A percentile compares a stretch with the other conserved stretches of the same genome.
phyloP scores from a whole-genome alignment of 1,140 invertebrate genomes.

The Drosophila varians region DNA sequence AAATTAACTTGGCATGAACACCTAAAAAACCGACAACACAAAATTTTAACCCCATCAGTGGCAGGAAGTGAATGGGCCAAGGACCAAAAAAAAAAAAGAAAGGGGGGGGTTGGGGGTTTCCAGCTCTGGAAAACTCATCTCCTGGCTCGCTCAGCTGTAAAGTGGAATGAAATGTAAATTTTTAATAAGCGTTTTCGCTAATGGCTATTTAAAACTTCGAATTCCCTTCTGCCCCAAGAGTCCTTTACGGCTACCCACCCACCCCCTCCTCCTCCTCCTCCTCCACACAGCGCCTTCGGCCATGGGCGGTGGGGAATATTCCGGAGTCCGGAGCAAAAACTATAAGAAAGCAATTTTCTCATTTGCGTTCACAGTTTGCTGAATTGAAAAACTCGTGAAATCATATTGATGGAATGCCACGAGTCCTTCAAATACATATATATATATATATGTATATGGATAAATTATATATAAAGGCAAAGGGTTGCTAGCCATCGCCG shows the following conservation, averaged over 20 bases:
- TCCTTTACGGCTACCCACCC: no score
- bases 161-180: conserved; percentile 83
- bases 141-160: conserved; percentile 74
- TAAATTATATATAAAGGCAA: conserved; percentile 11
- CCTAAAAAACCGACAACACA: conserved; percentile 78
- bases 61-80: background rate
- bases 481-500: conserved; percentile 28
- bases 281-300: no score
- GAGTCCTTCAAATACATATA: background rate
- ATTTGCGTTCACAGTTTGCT: conserved; percentile 51
- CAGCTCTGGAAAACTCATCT: conserved; percentile 43
- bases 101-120: conserved; percentile 31
- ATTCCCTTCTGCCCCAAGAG: conserved; percentile 38
- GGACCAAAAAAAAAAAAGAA: no score
- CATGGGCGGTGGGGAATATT: conserved; percentile 26
- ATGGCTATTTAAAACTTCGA: conserved; percentile 83
- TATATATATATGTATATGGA: background rate
- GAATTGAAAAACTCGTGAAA: conserved; percentile 66
- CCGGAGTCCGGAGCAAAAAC: conserved; percentile 35
- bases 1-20: conserved; percentile 83
- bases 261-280: no score
- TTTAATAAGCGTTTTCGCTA: conserved; percentile 84
- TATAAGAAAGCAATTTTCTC: conserved; percentile 70
- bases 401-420: conserved; percentile 14
- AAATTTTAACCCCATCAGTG: conserved; percentile 64